phyloP scores from a whole-genome alignment of 2,113 vertebrate genomes.

The Apodemus speciosus region DNA sequence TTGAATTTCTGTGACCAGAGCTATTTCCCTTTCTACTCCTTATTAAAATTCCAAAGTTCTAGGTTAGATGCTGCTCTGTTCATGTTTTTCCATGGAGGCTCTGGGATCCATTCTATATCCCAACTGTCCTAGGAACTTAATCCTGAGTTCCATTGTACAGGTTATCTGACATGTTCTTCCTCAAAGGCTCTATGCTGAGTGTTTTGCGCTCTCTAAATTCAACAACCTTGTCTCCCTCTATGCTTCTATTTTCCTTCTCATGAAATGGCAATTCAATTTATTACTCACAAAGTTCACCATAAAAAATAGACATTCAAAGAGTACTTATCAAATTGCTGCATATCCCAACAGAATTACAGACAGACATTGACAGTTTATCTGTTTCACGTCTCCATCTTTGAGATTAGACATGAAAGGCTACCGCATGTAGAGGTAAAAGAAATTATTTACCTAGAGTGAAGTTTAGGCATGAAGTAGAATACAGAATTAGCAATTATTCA shows the following conservation, averaged over 20 bases:
- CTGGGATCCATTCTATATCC: fast-evolving
- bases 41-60: neutral
- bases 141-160: fast-evolving
- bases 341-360: neutral
- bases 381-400: neutral
- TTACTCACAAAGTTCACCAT: neutral
- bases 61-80: fast-evolving
- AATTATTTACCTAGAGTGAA: neutral
- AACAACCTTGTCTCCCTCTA: neutral
- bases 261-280: fast-evolving
- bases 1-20: too few relatives aligned
- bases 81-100: fast-evolving
- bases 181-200: fast-evolving
- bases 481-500: neutral
- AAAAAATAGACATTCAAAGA: too few relatives aligned
- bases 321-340: neutral
- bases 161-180: neutral
- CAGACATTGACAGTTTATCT: neutral
- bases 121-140: fast-evolving
- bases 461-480: too few relatives aligned
- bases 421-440: neutral
- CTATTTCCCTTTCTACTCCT: neutral
- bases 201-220: too few relatives aligned
- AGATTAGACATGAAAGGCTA: neutral
- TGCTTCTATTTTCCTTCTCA: neutral